Evolutionary conservation across 2,797 vertebrate species (phyloP), one percentile per base, ranked within the genome.

Genomic region (Darevskia nairensis): DNA sequence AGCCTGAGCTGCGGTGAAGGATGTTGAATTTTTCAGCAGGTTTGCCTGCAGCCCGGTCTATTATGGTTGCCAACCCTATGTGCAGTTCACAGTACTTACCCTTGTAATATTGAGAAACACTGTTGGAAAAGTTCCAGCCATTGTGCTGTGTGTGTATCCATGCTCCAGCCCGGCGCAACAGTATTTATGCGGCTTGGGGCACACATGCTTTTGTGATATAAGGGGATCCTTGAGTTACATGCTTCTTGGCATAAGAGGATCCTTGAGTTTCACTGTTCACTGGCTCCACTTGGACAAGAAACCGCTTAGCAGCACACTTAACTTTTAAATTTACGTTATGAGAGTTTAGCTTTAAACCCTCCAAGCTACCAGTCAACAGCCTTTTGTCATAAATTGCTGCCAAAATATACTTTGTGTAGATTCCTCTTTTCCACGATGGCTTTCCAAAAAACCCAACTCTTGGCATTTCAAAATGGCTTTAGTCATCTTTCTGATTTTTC

Each of bases 1-100:
- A 86, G 88, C 72, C 81, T 90, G 92, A 90, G 90, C 88, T 85
- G 88, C 89, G 87, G 32, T 39, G 91, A 91, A 85, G 25, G 59
- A 88, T 93, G 92, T 86, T 94, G 90, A 50, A 39, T 92, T 94
- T 94, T 95, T 94, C 88, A 94, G 93, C 85, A 92, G 89, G 94
- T 90, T 90, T 90, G 80, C 80, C 91, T 84, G 39, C 46, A 84
- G 68, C 39, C n/a, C 17, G 6, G 25, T 23, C 39, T 39, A 69
- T 93, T 4, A 0, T 86, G 87, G 69, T 79, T 59, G 78, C 91
- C 92, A 91, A 93, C 86, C 90, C 74, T 25, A 88, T 77, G 50
- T 55, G 76, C 85, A 93, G 92, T 94, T 93, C 89, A 90, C 35
- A 89, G 83, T 88, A 89, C 44, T 91, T 91, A 35, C 27, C 82